A percentile compares a stretch with the other conserved stretches of the same genome.
These are phyloP conservation scores for Eupeodes latifasciatus DNA, from an alignment of 2,888 invertebrate species.

Conservation along the genomic window DNA sequence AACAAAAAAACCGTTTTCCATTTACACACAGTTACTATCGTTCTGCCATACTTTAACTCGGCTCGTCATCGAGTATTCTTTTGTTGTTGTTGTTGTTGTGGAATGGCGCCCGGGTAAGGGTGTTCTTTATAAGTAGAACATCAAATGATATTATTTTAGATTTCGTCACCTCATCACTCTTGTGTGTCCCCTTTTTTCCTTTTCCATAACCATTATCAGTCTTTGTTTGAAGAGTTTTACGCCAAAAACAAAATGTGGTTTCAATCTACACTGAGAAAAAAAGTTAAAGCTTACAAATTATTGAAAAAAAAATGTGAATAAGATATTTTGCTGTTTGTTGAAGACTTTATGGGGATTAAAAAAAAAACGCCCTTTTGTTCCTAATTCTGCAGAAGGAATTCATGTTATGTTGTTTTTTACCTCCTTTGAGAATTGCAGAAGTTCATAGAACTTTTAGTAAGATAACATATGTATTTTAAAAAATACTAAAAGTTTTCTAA, in stretches of 20 bases:
- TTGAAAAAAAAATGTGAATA: background rate
- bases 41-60: background rate
- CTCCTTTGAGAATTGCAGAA: too few relatives aligned
- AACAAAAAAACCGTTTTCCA: constrained; percentile 11
- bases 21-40: constrained; percentile 44
- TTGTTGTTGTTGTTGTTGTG: too few relatives aligned
- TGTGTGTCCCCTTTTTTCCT: background rate
- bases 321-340: too few relatives aligned
- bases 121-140: constrained; percentile 63
- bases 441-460: too few relatives aligned
- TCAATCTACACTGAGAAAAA: constrained; percentile 23
- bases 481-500: background rate
- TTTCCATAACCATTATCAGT: background rate
- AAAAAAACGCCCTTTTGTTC: too few relatives aligned
- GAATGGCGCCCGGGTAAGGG: constrained; percentile 41
- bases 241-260: constrained; percentile 20
- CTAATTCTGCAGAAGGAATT: too few relatives aligned
- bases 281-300: background rate
- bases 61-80: constrained; percentile 33
- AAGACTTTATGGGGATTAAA: too few relatives aligned
- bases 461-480: too few relatives aligned
- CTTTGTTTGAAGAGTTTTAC: background rate
- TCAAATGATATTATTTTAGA: constrained; percentile 74
- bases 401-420: too few relatives aligned
- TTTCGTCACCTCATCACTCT: constrained; percentile 71